Evolutionary conservation across 2,888 invertebrate genomes (phyloP), one percentile per base, ranked within the genome.

Genomic region (Acholoe squamosa): DNA sequence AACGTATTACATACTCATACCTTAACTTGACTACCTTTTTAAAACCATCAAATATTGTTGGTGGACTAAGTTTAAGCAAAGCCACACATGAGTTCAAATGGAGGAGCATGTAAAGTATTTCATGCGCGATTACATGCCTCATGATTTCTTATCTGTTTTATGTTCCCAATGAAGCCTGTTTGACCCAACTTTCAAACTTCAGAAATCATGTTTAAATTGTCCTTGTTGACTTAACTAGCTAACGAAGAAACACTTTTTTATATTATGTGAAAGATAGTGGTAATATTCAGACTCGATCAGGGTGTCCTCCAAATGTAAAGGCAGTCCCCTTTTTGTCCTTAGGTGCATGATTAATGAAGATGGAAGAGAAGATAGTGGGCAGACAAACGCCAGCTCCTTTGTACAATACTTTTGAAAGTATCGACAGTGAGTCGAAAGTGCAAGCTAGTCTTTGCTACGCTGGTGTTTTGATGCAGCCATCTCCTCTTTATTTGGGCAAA

Each of bases 321-420:
- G 10, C 5, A 43, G 5, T 43, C 43, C 5, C 43, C 43, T 43
- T 43, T 10, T 43, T 10, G 43, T 43, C 43, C 10, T 43, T 10
- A 43, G 43, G 10, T 43, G 5, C 43, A 43, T 43, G 43, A 43
- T 43, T 43, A 10, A 43, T 43, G 43, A 43, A 43, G 43, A 52
- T 5, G 14, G 54, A 86, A 19, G 33, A 0, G 86, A 19, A 86
- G 54, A 86, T 31, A 5, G 25, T 19, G 5, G 86, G 33, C n/a
- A 25, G 52, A 25, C 7, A 14, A 86, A 86, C 54, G 33, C 54
- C 56, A 22, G 86, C 25, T 54, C 54, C n/a, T 86, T 54, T 86
- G 86, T 86, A 86, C 86, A 86, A 54, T 52, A 51, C 86, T 86
- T 86, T 54, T 28, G 10, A 43, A 25, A 86, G 56, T 86, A 86